Evolutionary conservation across 1,140 invertebrate genomes (phyloP).

Genomic region (Hycleus phaleratus): DNA sequence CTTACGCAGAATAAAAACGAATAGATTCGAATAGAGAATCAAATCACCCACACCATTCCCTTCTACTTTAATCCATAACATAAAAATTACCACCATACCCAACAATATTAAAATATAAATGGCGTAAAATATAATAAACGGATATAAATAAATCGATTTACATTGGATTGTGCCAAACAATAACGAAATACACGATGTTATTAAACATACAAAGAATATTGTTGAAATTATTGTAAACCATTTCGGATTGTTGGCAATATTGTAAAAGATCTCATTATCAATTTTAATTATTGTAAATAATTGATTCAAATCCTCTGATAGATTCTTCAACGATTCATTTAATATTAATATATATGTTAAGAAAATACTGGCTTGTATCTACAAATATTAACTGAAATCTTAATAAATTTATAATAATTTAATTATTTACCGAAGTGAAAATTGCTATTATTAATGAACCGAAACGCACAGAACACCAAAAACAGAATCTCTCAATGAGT

Average conservation of each 20-base stretch:
- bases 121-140: constrained; percentile 14
- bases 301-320: background rate
- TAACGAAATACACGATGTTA: background rate
- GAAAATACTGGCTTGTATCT: background rate
- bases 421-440: constrained; percentile 3
- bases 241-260: constrained; percentile 3
- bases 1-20: constrained; percentile 7
- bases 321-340: background rate
- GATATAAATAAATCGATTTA: constrained; percentile 9
- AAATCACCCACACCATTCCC: constrained; percentile 9
- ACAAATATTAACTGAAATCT: constrained; percentile 1
- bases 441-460: constrained; percentile 9
- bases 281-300: background rate
- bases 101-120: constrained; percentile 10
- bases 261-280: background rate
- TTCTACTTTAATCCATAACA: constrained; percentile 9
- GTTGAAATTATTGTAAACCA: background rate
- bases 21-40: constrained; percentile 14
- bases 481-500: constrained; percentile 14
- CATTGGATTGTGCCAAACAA: background rate
- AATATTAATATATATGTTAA: background rate
- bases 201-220: constrained; percentile 1
- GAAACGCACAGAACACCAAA: constrained; percentile 17
- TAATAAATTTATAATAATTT: background rate
- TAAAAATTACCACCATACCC: background rate